A percentile compares a stretch with the other conserved stretches of the same genome.
Evolutionary conservation across 2,888 invertebrate genomes (phyloP).

Genomic region (Lymantria dispar): DNA sequence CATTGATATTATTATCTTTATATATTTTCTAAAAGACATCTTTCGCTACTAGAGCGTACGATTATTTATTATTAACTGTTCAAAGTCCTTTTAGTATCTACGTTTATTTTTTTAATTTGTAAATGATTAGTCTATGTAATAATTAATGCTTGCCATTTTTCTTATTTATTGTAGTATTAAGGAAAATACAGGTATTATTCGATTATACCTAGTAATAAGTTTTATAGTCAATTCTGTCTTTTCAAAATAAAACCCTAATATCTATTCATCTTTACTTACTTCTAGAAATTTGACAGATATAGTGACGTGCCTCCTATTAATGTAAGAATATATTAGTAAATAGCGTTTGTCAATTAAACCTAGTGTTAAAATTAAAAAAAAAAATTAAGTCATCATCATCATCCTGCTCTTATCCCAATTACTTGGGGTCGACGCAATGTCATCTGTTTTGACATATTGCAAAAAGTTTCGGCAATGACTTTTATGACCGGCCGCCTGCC

Average conservation of each 20-base stretch:
- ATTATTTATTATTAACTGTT: no score
- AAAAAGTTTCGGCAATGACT: no score
- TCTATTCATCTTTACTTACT: neutral
- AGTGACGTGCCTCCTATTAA: neutral
- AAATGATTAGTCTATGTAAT: neutral
- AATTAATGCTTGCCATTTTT: neutral
- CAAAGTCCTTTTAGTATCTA: neutral
- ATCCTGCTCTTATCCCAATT: no score
- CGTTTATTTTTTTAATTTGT: neutral
- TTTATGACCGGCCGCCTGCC: no score
- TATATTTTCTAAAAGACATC: no score
- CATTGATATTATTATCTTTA: no score
- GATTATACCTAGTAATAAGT: constrained; percentile 6
- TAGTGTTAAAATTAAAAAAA: neutral
- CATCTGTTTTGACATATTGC: no score
- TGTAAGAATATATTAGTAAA: neutral
- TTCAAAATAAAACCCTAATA: neutral
- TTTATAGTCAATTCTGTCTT: neutral
- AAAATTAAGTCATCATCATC: no score
- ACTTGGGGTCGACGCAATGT: no score
- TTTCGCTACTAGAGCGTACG: no score
- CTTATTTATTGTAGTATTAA: no score
- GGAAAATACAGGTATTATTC: constrained; percentile 21
- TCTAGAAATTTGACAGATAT: neutral
- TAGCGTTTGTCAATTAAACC: neutral